Evolutionary conservation across 2,888 invertebrate species (phyloP).

Genomic region (Corbicula japonica): DNA sequence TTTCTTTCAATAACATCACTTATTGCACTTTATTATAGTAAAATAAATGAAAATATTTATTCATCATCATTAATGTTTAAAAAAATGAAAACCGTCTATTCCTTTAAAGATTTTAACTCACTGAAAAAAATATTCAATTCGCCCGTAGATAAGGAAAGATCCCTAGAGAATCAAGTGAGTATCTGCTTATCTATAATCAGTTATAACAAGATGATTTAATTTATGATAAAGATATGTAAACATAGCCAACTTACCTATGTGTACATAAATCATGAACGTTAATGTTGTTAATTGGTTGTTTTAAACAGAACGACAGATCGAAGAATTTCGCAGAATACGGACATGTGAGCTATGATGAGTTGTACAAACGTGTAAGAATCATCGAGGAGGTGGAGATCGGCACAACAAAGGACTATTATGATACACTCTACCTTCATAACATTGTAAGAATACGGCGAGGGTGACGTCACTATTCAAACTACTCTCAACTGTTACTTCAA

Average conservation of each 20-base stretch:
- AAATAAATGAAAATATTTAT: no score
- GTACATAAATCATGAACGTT: background rate
- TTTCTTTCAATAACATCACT: no score
- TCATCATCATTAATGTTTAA: no score
- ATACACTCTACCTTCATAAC: conserved; percentile 74
- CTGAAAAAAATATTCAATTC: no score
- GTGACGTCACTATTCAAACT: no score
- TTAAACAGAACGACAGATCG: conserved; percentile 67
- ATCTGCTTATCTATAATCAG: no score
- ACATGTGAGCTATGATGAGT: conserved; percentile 74
- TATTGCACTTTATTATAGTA: no score
- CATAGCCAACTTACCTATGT: background rate
- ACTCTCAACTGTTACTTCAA: no score
- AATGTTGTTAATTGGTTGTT: background rate
- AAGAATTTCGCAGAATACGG: conserved; percentile 64
- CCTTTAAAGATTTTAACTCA: no score
- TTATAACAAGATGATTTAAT: no score
- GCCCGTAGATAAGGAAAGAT: background rate
- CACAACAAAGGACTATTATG: conserved; percentile 61
- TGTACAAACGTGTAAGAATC: conserved; percentile 69
- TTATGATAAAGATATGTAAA: background rate
- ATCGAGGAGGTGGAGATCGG: conserved; percentile 72
- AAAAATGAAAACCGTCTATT: no score
- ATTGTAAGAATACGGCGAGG: conserved; percentile 69
- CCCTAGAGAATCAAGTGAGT: background rate